Evolutionary conservation across 2,113 vertebrate species (phyloP), one percentile per base, ranked within the genome.

Genomic region (Seriola rivoliana): DNA sequence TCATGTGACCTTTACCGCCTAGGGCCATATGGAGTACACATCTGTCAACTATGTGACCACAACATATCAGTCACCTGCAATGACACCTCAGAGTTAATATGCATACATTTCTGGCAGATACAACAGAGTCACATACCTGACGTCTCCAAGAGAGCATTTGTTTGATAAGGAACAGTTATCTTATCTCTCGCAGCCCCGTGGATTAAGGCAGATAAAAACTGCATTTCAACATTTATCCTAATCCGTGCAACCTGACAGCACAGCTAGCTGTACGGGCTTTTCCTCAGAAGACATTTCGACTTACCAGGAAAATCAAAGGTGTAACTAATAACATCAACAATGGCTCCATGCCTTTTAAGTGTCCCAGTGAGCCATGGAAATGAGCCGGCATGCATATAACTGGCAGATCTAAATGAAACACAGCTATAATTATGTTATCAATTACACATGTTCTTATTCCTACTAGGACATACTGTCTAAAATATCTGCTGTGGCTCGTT

Each of bases 1-100:
- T 70, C 44, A 73, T 63, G 42, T 86, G 79, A 81, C 81, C 81
- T 88, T 55, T 60, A 63, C 9, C 1, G 11, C 66, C 32, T 32
- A 0, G 5, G 59, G 66, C 72, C 82, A 85, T 63, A 75, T 82
- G 71, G 78, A 82, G 19, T 34, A 17, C 12, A 62, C 80, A 85
- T 85, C 46, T 86, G 86, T 78, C 77, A 81, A 57, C 36, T 12
- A 16, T 32, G 29, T 66, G 23, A 21, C 44, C 21, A 23, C 13
- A 46, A 23, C 40, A 57, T 32, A 66, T 85, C 46, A 78, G 5
- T 88, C 44, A 71, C 29, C 64, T 48, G 29, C 5, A 40, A 65
- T 8, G 62, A 69, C 60, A 60, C 54, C 34, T 70, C 29, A 16
- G 38, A 8, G n/a, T 52, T 71, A 19, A 55, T 60, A 38, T 78